Evolutionary conservation across 92 coral and sea anemone genomes (phyloP).

Genomic region (Epizoanthus ramosus): DNA sequence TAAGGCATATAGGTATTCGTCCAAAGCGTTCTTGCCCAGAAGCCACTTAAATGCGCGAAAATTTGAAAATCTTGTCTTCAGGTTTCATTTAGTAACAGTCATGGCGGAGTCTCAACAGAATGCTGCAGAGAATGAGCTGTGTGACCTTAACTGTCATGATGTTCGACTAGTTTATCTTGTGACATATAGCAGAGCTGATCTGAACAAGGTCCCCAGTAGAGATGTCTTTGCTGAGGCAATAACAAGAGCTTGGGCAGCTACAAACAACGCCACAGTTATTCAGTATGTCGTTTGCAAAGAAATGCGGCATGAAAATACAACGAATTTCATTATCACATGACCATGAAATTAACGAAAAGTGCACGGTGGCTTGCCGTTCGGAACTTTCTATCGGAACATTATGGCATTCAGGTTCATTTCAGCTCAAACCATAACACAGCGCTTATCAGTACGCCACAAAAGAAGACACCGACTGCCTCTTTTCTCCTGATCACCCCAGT

Average conservation of each 20-base stretch:
- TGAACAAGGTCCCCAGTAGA: constrained; percentile 24
- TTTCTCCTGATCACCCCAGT: constrained; percentile 12
- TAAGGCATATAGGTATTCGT: constrained; percentile 32
- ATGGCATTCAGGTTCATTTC: constrained; percentile 27
- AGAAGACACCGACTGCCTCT: neutral
- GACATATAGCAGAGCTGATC: constrained; percentile 42
- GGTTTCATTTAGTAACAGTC: neutral
- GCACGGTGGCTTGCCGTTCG: constrained; percentile 35
- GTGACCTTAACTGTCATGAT: neutral
- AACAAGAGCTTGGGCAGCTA: constrained; percentile 21
- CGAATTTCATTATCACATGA: constrained; percentile 34
- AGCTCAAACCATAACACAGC: constrained; percentile 26
- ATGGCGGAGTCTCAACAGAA: neutral
- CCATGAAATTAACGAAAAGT: constrained; percentile 25
- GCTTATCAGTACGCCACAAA: constrained; percentile 26
- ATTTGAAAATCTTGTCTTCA: neutral
- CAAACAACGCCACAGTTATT: neutral
- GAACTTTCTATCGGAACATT: neutral
- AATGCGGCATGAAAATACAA: constrained; percentile 6
- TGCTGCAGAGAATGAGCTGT: neutral
- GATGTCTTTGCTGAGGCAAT: constrained; percentile 39
- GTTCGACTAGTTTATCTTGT: constrained; percentile 32
- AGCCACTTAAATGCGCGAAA: constrained; percentile 5
- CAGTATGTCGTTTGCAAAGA: constrained; percentile 12
- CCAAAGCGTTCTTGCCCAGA: too few relatives aligned